A percentile compares a stretch with the other conserved stretches of the same genome.
These are phyloP conservation scores for Wasmannia auropunctata DNA, from an alignment of 1,140 invertebrate species.

Conservation along the genomic window DNA sequence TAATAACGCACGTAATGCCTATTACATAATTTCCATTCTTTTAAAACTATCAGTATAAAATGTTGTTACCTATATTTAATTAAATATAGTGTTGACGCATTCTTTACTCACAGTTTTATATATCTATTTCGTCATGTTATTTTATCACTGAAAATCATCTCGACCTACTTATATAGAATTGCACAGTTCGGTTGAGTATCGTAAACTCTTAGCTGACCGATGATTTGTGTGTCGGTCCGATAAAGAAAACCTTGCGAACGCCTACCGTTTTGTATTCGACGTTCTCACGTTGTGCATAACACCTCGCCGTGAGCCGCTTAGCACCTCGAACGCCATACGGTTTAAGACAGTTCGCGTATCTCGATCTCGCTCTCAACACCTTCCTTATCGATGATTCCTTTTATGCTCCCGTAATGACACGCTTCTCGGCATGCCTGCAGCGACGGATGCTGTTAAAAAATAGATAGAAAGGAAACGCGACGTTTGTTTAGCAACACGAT, in stretches of 20 bases:
- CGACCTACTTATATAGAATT: neutral
- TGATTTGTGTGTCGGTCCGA: slow-evolving; percentile 65
- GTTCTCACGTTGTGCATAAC: slow-evolving; percentile 42
- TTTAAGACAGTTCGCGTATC: slow-evolving; percentile 69
- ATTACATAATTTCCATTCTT: neutral
- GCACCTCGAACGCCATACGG: slow-evolving; percentile 73
- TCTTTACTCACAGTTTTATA: neutral
- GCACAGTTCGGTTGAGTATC: neutral
- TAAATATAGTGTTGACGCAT: neutral
- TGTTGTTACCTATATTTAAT: neutral
- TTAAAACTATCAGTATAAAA: neutral
- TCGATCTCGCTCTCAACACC: slow-evolving; percentile 83
- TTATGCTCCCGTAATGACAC: slow-evolving; percentile 80
- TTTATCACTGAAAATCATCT: neutral
- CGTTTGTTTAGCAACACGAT: slow-evolving; percentile 79
- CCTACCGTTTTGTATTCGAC: slow-evolving; percentile 57
- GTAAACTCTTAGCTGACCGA: slow-evolving; percentile 11
- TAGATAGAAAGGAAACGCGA: slow-evolving; percentile 68
- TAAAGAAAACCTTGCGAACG: slow-evolving; percentile 71
- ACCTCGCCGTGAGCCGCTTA: slow-evolving; percentile 55
- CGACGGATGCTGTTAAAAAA: slow-evolving; percentile 33
- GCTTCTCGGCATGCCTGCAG: slow-evolving; percentile 70
- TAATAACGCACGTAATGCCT: neutral
- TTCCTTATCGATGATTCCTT: slow-evolving; percentile 79
- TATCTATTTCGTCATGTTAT: neutral